These are phyloP conservation scores for Latrodectus hesperus DNA, from an alignment of 2,888 invertebrate genomes.

Conservation along the genomic window DNA sequence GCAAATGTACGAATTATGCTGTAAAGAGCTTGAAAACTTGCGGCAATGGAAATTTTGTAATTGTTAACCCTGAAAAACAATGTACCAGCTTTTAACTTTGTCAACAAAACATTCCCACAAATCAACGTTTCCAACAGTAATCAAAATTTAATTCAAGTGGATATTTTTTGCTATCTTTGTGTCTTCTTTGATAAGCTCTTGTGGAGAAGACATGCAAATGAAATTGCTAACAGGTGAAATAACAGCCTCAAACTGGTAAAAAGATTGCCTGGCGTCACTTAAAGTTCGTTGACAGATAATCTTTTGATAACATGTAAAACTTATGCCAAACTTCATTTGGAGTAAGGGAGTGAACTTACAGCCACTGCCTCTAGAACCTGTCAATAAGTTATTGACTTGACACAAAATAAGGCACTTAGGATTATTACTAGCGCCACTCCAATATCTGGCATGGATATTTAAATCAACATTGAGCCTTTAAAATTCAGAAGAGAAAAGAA, in stretches of 20 bases:
- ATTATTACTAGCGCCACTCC: background rate
- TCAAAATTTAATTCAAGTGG: too few relatives aligned
- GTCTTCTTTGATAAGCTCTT: too few relatives aligned
- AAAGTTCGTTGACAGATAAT: background rate
- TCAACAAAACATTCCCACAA: too few relatives aligned
- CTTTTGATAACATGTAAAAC: slow-evolving; percentile 6
- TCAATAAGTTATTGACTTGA: background rate
- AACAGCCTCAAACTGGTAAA: background rate
- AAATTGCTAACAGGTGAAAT: slow-evolving; percentile 13
- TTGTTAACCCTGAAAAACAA: too few relatives aligned
- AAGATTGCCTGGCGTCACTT: background rate
- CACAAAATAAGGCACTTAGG: slow-evolving; percentile 14
- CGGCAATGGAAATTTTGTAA: too few relatives aligned
- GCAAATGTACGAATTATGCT: too few relatives aligned
- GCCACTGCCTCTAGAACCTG: slow-evolving; percentile 16
- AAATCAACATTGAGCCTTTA: background rate
- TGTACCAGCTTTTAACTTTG: too few relatives aligned
- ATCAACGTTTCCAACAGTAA: too few relatives aligned
- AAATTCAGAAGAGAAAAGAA: slow-evolving; percentile 19
- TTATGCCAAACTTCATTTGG: background rate
- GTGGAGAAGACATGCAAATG: slow-evolving; percentile 4
- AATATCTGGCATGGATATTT: background rate
- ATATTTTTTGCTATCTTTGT: too few relatives aligned
- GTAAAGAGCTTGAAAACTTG: too few relatives aligned
- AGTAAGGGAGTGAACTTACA: background rate